phyloP scores from a whole-genome alignment of 1,140 invertebrate species.

The Ptiloglossa arizonensis region DNA sequence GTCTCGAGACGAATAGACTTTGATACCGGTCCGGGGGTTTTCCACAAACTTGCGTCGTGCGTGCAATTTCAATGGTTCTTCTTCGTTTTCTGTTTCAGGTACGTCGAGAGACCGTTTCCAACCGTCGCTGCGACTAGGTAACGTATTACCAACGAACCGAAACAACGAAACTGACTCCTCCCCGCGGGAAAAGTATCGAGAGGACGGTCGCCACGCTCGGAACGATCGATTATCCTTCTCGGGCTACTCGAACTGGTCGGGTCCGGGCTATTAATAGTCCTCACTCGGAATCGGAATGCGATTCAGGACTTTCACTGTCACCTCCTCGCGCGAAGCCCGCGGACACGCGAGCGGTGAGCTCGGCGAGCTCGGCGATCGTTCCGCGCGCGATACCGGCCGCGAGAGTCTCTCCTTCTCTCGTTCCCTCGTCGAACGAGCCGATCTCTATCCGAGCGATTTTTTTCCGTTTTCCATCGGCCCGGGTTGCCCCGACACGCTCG shows the following conservation, averaged over 20 bases:
- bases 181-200: neutral
- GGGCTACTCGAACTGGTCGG: constrained; percentile 49
- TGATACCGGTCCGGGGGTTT: neutral
- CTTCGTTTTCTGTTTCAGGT: constrained; percentile 52
- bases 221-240: constrained; percentile 47
- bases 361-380: constrained; percentile 31
- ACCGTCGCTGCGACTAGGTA: neutral
- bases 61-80: neutral
- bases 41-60: too few species aligned
- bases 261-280: constrained; percentile 64
- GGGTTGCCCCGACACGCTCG: neutral
- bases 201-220: neutral
- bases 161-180: too few species aligned
- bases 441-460: constrained; percentile 13
- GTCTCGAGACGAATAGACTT: neutral
- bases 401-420: constrained; percentile 31
- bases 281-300: constrained; percentile 67
- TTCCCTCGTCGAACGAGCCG: neutral
- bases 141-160: neutral
- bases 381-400: constrained; percentile 38
- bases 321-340: constrained; percentile 68
- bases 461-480: constrained; percentile 26
- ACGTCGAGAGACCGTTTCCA: neutral
- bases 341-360: constrained; percentile 68
- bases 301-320: constrained; percentile 75